Base-by-base conservation (phyloP, 2,888 invertebrate genomes). In the Eurytoma adleriae region DNA sequence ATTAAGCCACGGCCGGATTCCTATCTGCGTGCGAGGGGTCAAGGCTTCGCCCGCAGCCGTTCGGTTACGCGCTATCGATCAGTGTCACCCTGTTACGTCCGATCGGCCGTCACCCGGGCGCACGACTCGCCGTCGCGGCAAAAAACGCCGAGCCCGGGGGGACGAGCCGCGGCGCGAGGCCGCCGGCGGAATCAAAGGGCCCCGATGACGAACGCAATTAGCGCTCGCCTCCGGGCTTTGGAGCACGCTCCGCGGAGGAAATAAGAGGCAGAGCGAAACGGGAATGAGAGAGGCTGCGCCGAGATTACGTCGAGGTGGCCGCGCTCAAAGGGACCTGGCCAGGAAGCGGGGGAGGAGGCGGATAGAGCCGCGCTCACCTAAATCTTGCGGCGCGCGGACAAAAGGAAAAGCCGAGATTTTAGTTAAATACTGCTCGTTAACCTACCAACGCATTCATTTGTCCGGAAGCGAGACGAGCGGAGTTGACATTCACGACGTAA, bases 1-100 rank as follows among this genome's bases (percentile, higher is more conserved):
- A 89, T 89, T 89, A 89, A 88, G 87, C 86, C 83, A 84, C 86
- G 83, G 54, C 86, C 85, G 88, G 89, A 89, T 89, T 88, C 87
- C 88, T 88, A 89, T 89, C 89, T 86, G 16, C 76, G 24, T 24
- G 66, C 52, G 66, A 86, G 84, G 86, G 88, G 87, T 88, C 87
- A 87, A 87, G 87, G 87, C 86, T 88, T 86, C 84, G 84, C 86
- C 86, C 85, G 84, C 82, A 85, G 84, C 84, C 4, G 7, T 57
- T 76, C 80, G 84, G 70, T 68, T 71, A 78, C 73, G 78, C 61
- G 82, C 88, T 86, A 89, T 89, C 89, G 88, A 89, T 89, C 89
- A 88, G 84, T 86, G 85, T 88, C 86, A 82, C 69, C 64, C 82
- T 64, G 68, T 71, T 79, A 64, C 79, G 67, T 82, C 79, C 78